Percentiles rank a stretch among this genome's conserved stretches.
phyloP scores from a whole-genome alignment of 1,140 invertebrate genomes.

The Zophobas atratus region DNA sequence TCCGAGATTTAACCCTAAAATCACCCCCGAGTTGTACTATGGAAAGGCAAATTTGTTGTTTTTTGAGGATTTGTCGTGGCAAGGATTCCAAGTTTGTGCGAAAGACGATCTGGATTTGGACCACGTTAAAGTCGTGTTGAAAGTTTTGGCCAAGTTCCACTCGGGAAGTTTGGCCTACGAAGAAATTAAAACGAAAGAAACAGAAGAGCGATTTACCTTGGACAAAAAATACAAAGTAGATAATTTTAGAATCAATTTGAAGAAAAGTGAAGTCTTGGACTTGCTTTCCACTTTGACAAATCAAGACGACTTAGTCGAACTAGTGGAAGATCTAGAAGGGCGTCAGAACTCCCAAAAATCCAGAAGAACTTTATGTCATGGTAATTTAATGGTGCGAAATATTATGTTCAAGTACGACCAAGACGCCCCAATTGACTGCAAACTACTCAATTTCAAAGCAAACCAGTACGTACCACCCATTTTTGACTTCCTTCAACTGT shows the following conservation, averaged over 20 bases:
- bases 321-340: constrained; percentile 59
- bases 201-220: constrained; percentile 12
- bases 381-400: constrained; percentile 77
- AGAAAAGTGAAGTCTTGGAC: not conserved
- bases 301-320: constrained; percentile 18
- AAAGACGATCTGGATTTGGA: constrained; percentile 4
- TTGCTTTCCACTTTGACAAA: not conserved
- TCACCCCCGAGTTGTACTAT: constrained; percentile 9
- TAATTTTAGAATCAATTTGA: not conserved
- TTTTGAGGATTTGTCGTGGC: constrained; percentile 47
- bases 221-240: constrained; percentile 13
- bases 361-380: constrained; percentile 75
- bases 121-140: constrained; percentile 59
- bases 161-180: constrained; percentile 62
- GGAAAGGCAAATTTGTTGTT: constrained; percentile 21
- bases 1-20: constrained; percentile 6
- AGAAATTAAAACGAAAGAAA: constrained; percentile 50
- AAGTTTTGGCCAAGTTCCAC: constrained; percentile 62
- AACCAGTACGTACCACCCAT: constrained; percentile 72
- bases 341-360: constrained; percentile 57
- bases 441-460: constrained; percentile 75
- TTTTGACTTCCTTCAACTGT: constrained; percentile 69
- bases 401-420: constrained; percentile 67
- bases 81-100: constrained; percentile 57
- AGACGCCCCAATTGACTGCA: constrained; percentile 67